Percentiles rank a stretch among this genome's conserved stretches.
Evolutionary conservation across 2,888 invertebrate genomes (phyloP).

Genomic region (Drosophila picticornis): DNA sequence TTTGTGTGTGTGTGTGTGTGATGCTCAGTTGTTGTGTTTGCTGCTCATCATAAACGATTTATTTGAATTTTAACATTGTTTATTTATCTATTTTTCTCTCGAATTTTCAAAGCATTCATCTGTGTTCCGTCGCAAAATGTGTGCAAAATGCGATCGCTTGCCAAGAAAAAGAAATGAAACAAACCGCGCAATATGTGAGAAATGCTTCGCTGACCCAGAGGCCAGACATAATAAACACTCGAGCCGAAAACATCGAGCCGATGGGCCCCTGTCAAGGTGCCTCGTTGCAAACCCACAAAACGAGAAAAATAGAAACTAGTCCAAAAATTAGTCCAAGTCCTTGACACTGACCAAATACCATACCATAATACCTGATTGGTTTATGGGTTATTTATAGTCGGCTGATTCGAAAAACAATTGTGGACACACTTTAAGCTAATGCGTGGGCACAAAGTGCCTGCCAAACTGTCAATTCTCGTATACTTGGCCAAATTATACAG

Average conservation of each 20-base stretch:
- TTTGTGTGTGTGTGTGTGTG: background rate
- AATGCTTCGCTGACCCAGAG: constrained; percentile 44
- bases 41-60: constrained; percentile 61
- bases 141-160: constrained; percentile 55
- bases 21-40: constrained; percentile 8
- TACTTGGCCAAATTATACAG: constrained; percentile 51
- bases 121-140: constrained; percentile 7
- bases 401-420: constrained; percentile 35
- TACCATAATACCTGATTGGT: constrained; percentile 37
- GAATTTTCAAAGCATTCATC: constrained; percentile 56
- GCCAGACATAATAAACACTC: constrained; percentile 70
- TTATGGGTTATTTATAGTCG: constrained; percentile 45
- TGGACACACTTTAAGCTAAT: constrained; percentile 37
- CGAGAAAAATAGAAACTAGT: constrained; percentile 32
- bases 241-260: constrained; percentile 7
- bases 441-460: constrained; percentile 57
- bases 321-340: constrained; percentile 55
- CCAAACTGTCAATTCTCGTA: constrained; percentile 51
- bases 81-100: constrained; percentile 74
- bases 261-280: constrained; percentile 52
- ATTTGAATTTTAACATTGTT: constrained; percentile 68
- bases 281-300: background rate
- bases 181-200: constrained; percentile 64
- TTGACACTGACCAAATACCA: constrained; percentile 70
- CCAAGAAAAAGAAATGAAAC: constrained; percentile 64